Percentiles rank a stretch among this genome's conserved stretches.
These are phyloP conservation scores for Pollenia griseotomentosa DNA, from an alignment of 2,888 invertebrate genomes.

Conservation along the genomic window DNA sequence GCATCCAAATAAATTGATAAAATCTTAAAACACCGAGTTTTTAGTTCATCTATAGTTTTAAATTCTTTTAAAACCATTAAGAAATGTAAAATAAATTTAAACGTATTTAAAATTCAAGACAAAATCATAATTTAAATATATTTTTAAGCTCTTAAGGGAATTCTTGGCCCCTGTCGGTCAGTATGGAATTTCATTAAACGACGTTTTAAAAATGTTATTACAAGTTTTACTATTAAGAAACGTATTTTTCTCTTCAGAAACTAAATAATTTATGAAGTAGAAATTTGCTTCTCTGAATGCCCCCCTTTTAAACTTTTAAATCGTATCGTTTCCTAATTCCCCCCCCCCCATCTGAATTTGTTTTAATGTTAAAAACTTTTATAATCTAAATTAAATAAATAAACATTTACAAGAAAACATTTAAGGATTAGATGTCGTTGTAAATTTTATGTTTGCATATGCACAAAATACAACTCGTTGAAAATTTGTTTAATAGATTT, in stretches of 20 bases:
- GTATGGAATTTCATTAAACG: too few species aligned
- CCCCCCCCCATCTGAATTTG: neutral
- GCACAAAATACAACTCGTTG: slow-evolving; percentile 62
- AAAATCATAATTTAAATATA: too few species aligned
- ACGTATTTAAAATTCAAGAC: too few species aligned
- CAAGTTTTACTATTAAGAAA: neutral
- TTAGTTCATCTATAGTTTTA: neutral
- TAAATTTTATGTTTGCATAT: slow-evolving; percentile 52
- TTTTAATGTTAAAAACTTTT: slow-evolving; percentile 20
- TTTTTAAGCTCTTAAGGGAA: too few species aligned
- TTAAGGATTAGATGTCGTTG: slow-evolving; percentile 57
- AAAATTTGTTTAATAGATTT: slow-evolving; percentile 71
- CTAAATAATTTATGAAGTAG: neutral
- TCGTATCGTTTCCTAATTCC: neutral
- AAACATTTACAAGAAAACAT: slow-evolving; percentile 44
- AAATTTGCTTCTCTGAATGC: neutral
- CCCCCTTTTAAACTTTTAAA: slow-evolving; percentile 14
- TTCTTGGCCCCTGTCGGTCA: too few species aligned
- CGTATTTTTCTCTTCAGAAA: neutral
- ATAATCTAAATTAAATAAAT: slow-evolving; percentile 31
- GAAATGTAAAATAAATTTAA: too few species aligned
- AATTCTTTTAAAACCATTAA: neutral
- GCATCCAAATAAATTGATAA: too few species aligned
- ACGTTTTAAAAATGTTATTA: too few species aligned
- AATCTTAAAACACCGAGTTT: neutral